Evolutionary conservation across 2,797 vertebrate species (phyloP).

Genomic region (Acipenser oxyrinchus): DNA sequence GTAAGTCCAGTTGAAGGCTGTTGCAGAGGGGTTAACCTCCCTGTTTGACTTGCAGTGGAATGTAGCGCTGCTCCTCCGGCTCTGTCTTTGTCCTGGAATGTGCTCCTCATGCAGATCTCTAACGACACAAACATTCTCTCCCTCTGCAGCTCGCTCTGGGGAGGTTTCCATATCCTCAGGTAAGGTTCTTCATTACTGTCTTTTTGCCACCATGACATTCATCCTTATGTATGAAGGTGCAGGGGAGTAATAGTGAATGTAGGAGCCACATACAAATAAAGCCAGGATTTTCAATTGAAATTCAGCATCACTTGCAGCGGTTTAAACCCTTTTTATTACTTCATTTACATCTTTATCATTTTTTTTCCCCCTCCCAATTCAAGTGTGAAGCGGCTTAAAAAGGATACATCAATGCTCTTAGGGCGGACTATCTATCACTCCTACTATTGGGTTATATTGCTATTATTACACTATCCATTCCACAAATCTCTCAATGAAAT

Average conservation of each 20-base stretch:
- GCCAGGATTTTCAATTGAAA: conserved; percentile 65
- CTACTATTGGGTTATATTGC: too few species aligned
- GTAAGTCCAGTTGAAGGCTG: too few species aligned
- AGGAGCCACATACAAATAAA: conserved; percentile 60
- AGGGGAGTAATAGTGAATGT: conserved; percentile 42
- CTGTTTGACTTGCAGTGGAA: too few species aligned
- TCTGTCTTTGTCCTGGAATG: conserved; percentile 46
- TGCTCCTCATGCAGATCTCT: conserved; percentile 64
- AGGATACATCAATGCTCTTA: too few species aligned
- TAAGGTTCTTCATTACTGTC: conserved; percentile 74
- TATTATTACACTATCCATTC: too few species aligned
- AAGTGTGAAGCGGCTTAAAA: too few species aligned
- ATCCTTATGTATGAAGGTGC: neutral
- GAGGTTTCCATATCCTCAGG: conserved; percentile 98
- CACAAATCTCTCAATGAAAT: too few species aligned
- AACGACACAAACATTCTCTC: conserved; percentile 57
- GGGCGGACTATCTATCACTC: too few species aligned
- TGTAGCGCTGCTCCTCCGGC: conserved; percentile 22
- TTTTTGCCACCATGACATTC: conserved; percentile 27
- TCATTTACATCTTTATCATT: too few species aligned
- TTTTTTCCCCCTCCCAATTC: too few species aligned
- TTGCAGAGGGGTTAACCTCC: too few species aligned
- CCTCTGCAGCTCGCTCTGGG: conserved; percentile 82
- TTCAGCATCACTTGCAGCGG: conserved; percentile 5
- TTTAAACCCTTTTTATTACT: too few species aligned